These are phyloP conservation scores for Phytoseiulus persimilis DNA, from an alignment of 2,888 invertebrate species.

Conservation along the genomic window DNA sequence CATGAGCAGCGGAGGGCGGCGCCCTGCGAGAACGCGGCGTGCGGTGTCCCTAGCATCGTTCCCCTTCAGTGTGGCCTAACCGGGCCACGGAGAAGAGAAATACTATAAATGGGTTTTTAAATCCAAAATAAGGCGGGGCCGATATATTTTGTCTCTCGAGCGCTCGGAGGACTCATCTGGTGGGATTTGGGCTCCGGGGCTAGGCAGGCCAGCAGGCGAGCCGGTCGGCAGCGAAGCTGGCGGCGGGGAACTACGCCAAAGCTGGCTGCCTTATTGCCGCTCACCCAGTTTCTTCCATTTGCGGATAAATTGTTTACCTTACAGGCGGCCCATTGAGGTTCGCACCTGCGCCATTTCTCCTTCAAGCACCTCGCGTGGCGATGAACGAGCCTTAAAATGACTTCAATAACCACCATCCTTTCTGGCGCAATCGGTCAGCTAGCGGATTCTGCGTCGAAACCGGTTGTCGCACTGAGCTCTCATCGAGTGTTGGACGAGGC, in stretches of 20 bases:
- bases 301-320: slow-evolving; percentile 5
- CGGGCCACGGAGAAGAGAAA: neutral
- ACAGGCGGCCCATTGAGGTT: neutral
- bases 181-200: neutral
- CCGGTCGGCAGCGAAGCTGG: neutral
- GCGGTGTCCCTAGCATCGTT: neutral
- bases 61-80: neutral
- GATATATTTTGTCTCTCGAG: slow-evolving; percentile 36
- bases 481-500: too few species aligned
- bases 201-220: neutral
- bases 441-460: too few species aligned
- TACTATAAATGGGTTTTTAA: slow-evolving; percentile 37
- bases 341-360: neutral
- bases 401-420: neutral
- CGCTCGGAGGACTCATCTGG: neutral
- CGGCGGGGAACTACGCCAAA: neutral
- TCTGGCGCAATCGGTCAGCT: too few species aligned
- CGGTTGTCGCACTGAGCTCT: too few species aligned
- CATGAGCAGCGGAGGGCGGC: neutral
- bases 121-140: slow-evolving; percentile 36
- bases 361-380: neutral
- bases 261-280: neutral
- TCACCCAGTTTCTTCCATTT: neutral
- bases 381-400: neutral
- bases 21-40: neutral